Evolutionary conservation across 2,888 invertebrate species (phyloP).

Genomic region (Torymus tubicola): DNA sequence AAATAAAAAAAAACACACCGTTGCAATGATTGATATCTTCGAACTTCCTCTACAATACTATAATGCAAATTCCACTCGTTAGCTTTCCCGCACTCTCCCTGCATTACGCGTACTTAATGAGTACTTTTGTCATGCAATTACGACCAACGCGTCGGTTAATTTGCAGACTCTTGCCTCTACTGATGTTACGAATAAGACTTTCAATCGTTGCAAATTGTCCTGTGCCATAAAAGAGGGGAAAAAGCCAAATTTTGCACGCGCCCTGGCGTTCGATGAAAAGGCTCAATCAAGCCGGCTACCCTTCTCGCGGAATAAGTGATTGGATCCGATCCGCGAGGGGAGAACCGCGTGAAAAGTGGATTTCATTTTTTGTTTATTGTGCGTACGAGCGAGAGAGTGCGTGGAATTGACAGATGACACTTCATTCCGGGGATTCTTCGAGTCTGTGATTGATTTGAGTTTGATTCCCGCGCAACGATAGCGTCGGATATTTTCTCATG

Average conservation of each 20-base stretch:
- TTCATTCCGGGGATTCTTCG: conserved; percentile 3
- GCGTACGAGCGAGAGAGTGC: not conserved
- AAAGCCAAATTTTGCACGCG: conserved; percentile 27
- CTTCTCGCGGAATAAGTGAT: conserved; percentile 35
- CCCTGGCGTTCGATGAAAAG: conserved; percentile 26
- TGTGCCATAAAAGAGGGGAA: not conserved
- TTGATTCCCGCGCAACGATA: not conserved
- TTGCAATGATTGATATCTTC: no score
- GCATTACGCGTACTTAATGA: conserved; percentile 41
- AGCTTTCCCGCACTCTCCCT: conserved; percentile 22
- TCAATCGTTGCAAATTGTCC: conserved; percentile 17
- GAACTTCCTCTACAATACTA: no score
- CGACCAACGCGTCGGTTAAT: conserved; percentile 33
- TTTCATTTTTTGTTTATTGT: not conserved
- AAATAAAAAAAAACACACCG: not conserved
- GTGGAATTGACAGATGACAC: conserved; percentile 13
- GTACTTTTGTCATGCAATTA: conserved; percentile 50
- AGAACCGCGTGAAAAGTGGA: not conserved
- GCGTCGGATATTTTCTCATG: no score
- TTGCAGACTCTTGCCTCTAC: not conserved
- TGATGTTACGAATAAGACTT: not conserved
- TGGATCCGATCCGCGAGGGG: conserved; percentile 7
- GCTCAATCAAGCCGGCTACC: conserved; percentile 34
- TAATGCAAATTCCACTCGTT: conserved; percentile 53
- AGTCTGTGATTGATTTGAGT: not conserved